Evolutionary conservation across 1,140 invertebrate genomes (phyloP), one percentile per base, ranked within the genome.

Genomic region (Bombus vancouverensis): DNA sequence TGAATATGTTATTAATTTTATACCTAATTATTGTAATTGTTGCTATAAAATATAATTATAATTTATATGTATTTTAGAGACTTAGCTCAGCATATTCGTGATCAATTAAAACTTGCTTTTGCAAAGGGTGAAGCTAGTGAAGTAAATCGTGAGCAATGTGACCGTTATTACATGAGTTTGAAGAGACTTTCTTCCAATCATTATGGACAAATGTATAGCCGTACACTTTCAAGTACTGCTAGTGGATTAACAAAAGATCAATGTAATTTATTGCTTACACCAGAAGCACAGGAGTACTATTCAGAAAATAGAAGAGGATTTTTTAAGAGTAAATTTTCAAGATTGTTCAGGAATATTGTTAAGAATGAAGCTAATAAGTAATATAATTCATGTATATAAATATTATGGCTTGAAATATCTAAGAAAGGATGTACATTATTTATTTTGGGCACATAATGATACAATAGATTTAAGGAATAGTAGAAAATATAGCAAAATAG

Each of bases 61-160:
- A 87, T 78, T 78, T 80, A 86, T 88, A 91, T 91, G 92, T 91
- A 92, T 92, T 92, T 89, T 94, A 98, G 98, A 92, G 98, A 98
- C 95, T 94, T 98, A 70, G 97, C 97, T 79, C 96, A 97, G 91
- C 96, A 97, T 91, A 96, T 98, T 85, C 96, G 97, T 88, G 95
- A 97, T 57, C 96, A 96, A 94, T 92, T 98, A 1, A 97, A 96
- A 90, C 89, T 94, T 87, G 95, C 96, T 3, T 98, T 98, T 92
- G 95, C 96, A 72, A 95, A 96, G 82, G 96, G 96, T 66, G 96
- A 96, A 85, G 94, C 95, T 72, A 93, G 88, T 73, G 94, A 95
- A 83, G 81, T 92, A 25, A 95, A 97, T 92, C 92, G 95, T 70
- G 95, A 96, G 83, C 91, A 96, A 88, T 97, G 98, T 92, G 96